Percentiles rank a stretch among this genome's conserved stretches.
These are phyloP conservation scores for Vicugna pacos DNA, from an alignment of 2,113 vertebrate species.

Conservation along the genomic window DNA sequence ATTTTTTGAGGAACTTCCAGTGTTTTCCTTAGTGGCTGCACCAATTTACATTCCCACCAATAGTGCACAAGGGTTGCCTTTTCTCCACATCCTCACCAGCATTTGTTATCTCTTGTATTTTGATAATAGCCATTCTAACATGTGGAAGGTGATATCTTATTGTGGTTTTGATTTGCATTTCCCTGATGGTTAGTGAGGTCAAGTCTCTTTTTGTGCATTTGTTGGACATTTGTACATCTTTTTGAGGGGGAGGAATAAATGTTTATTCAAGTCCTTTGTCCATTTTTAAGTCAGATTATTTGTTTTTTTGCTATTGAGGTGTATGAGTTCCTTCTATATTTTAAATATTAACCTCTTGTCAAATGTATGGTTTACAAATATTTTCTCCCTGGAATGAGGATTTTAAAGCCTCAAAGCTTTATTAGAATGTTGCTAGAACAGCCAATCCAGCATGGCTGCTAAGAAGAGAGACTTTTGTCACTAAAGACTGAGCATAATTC, in stretches of 20 bases:
- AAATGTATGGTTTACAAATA: background rate
- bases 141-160: background rate
- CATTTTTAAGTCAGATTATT: background rate
- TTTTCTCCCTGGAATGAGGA: background rate
- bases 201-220: background rate
- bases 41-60: background rate
- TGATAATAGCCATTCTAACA: background rate
- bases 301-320: background rate
- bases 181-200: background rate
- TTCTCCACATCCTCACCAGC: background rate
- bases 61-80: background rate
- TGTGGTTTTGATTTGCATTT: background rate
- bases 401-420: background rate
- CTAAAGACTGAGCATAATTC: background rate
- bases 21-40: background rate
- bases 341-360: background rate
- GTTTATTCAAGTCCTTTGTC: background rate
- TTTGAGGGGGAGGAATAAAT: no score
- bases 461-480: background rate
- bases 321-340: background rate
- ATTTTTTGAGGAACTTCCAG: background rate
- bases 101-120: background rate
- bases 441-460: accelerated
- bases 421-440: background rate
- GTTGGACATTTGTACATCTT: background rate